Percentiles rank a stretch among this genome's conserved stretches.
Conservation (phyloP, 1,140 invertebrate genomes). For the Pomacea maculata region DNA sequence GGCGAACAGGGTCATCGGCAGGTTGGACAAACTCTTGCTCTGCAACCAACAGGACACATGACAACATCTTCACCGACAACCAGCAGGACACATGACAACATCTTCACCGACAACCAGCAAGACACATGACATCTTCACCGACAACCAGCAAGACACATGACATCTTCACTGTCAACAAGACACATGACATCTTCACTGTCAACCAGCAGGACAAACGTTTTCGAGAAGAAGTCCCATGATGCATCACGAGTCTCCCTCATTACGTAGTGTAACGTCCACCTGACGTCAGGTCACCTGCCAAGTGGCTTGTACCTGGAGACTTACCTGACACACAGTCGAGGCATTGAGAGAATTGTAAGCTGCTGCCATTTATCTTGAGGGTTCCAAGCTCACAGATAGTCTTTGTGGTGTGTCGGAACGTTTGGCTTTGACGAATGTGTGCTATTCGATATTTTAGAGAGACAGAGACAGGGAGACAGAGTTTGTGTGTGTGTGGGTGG, state of each 20-base stretch:
- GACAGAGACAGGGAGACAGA: too few species aligned
- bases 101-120: too few species aligned
- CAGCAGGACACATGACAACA: background rate
- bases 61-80: background rate
- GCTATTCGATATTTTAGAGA: too few species aligned
- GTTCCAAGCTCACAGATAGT: background rate
- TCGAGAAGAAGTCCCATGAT: too few species aligned
- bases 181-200: background rate
- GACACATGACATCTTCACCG: background rate
- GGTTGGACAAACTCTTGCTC: slow-evolving; percentile 24
- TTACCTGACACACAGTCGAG: background rate
- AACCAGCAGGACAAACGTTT: too few species aligned
- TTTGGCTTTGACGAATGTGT: too few species aligned
- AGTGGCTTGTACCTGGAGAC: too few species aligned
- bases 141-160: background rate
- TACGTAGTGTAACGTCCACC: too few species aligned
- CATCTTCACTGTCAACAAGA: too few species aligned
- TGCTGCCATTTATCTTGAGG: background rate
- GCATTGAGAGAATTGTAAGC: background rate
- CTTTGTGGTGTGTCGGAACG: too few species aligned
- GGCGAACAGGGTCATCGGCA: slow-evolving; percentile 50
- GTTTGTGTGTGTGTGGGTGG: background rate
- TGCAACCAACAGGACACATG: slow-evolving; percentile 1
- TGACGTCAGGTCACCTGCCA: too few species aligned
- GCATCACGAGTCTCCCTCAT: too few species aligned